Evolutionary conservation across 2,113 vertebrate genomes (phyloP), one percentile per base, ranked within the genome.

Genomic region (Dissostichus mawsoni): DNA sequence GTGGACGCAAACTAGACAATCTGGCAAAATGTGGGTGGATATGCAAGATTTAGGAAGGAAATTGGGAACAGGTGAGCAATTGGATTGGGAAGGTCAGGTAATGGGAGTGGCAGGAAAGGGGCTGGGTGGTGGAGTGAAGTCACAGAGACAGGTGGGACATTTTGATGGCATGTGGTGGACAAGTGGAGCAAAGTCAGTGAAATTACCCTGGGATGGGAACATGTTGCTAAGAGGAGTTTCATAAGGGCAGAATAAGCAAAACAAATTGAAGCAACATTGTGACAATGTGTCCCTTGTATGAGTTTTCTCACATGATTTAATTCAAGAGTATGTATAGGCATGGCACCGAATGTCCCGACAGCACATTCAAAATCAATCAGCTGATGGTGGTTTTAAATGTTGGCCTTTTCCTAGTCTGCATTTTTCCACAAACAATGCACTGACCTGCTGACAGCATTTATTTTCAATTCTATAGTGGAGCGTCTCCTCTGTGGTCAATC

Each of bases 401-500:
- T 69, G 18, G 16, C 8, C 8, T 0, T 56, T 56, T 79, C 64
- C 29, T 44, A 59, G 47, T 53, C 52, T 73, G 55, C 74, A 53
- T 74, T 48, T 79, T 56, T 61, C 17, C 16, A 29, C 68, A 64
- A 78, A 61, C 52, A 59, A 17, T 20, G 36, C 50, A 53, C 72
- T 56, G 25, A 84, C 16, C 72, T 83, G 87, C 82, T 87, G 87
- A 90, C 84, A 78, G 52, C 78, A 36, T 3, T 17, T 70, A 58
- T 84, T 89, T 81, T 56, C 75, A 20, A 53, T 78, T 89, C 57
- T 77, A 80, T 44, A 57, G 68, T 25, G 44, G 33, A 57, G 57
- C 2, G 20, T 64, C 74, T 86, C 68, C 66, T 75, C 76, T 77
- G 66, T 48, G 73, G 79, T 82, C 88, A 71, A 83, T 93, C 90